Evolutionary conservation across 2,888 invertebrate genomes (phyloP).

Genomic region (Dynastes maya): DNA sequence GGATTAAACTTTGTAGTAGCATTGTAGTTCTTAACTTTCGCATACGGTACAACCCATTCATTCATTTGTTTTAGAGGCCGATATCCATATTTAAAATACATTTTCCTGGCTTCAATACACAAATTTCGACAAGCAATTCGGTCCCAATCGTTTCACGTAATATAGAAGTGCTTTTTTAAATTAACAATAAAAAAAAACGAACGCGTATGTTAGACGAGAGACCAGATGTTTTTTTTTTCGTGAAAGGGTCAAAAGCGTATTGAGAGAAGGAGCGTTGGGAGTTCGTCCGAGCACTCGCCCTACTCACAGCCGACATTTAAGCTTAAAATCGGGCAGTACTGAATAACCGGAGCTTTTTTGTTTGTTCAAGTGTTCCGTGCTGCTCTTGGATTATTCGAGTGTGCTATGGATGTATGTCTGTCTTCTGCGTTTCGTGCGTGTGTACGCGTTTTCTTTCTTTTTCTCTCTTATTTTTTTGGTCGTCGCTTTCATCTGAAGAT

Average conservation of each 20-base stretch:
- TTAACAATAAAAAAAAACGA: not conserved
- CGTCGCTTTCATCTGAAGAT: slow-evolving; percentile 7
- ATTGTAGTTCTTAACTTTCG: no score
- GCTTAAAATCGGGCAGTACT: slow-evolving; percentile 20
- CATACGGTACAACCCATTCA: slow-evolving; percentile 4
- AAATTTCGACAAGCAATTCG: not conserved
- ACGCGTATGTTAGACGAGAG: slow-evolving; percentile 49
- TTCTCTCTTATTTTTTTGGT: not conserved
- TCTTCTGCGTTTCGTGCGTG: slow-evolving; percentile 2
- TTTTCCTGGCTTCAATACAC: not conserved
- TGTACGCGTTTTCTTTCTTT: no score
- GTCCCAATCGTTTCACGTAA: slow-evolving; percentile 51
- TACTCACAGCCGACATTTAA: slow-evolving; percentile 14
- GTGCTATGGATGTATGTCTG: slow-evolving; percentile 5
- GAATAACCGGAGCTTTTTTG: slow-evolving; percentile 50
- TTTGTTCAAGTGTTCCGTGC: slow-evolving; percentile 56
- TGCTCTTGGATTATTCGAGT: not conserved
- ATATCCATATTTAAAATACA: not conserved
- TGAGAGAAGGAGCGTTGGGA: slow-evolving; percentile 29
- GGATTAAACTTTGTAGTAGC: no score
- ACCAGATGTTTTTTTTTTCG: slow-evolving; percentile 58
- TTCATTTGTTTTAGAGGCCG: slow-evolving; percentile 31
- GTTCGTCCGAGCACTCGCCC: not conserved
- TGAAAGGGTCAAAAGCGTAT: slow-evolving; percentile 58
- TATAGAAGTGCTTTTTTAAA: slow-evolving; percentile 53